These are phyloP conservation scores for Sciurus carolinensis DNA, from an alignment of 2,797 vertebrate species.

Conservation along the genomic window DNA sequence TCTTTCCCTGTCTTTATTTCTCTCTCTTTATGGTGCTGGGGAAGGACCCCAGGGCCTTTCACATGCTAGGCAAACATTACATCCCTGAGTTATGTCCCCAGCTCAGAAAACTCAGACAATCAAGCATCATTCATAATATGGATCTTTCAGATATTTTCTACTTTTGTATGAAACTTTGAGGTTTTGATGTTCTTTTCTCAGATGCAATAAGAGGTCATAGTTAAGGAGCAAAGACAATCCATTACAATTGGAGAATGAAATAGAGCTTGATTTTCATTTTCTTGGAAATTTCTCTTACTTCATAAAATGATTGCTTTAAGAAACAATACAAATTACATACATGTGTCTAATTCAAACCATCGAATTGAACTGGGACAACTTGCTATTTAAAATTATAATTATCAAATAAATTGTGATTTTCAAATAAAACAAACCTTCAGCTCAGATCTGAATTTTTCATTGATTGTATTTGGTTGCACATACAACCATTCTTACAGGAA, in stretches of 20 bases:
- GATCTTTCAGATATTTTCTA: too few relatives aligned
- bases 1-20: not conserved
- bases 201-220: rapidly evolving
- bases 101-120: not conserved
- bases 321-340: not conserved
- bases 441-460: not conserved
- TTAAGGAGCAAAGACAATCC: not conserved
- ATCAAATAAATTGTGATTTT: constrained; percentile 51
- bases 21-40: not conserved
- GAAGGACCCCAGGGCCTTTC: not conserved
- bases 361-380: not conserved
- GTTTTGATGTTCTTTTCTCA: not conserved
- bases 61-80: not conserved
- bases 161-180: not conserved
- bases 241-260: not conserved
- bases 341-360: not conserved
- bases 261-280: not conserved
- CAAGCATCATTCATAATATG: not conserved
- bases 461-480: not conserved
- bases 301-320: not conserved
- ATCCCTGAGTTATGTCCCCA: not conserved
- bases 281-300: not conserved
- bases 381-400: constrained; percentile 19
- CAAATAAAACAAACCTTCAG: not conserved
- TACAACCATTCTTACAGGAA: constrained; percentile 15